Evolutionary conservation across 2,797 vertebrate genomes (phyloP).

Genomic region (Paguma larvata): DNA sequence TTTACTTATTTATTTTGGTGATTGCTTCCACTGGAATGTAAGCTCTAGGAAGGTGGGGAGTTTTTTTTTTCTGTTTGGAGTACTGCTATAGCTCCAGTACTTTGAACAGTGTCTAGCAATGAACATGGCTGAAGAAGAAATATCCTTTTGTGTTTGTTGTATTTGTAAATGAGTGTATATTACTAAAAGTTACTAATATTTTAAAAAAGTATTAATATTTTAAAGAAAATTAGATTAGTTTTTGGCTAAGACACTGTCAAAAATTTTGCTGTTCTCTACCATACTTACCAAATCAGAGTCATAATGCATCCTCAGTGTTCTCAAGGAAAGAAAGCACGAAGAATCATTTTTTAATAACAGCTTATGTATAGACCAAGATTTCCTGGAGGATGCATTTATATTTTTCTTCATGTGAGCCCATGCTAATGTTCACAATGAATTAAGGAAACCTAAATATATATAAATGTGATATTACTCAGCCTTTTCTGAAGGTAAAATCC

Average conservation of each 20-base stretch:
- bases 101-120: not conserved
- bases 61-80: not conserved
- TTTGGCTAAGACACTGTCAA: not conserved
- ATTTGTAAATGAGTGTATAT: not conserved
- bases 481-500: constrained; percentile 11
- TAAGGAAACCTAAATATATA: not conserved
- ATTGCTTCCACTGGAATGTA: not conserved
- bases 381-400: not conserved
- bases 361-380: not conserved
- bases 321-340: not conserved
- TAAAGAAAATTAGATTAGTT: not conserved
- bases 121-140: not conserved
- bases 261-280: not conserved
- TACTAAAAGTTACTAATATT: not conserved
- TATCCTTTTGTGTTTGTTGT: not conserved
- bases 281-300: not conserved
- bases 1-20: not conserved
- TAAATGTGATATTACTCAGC: not conserved
- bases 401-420: not conserved
- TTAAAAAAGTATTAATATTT: not conserved
- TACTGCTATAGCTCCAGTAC: not conserved
- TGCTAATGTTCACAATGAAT: constrained; percentile 2
- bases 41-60: not conserved
- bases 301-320: not conserved
- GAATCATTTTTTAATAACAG: not conserved